Conservation (phyloP, 2,888 invertebrate species). For the Hirtodrosophila confusa region DNA sequence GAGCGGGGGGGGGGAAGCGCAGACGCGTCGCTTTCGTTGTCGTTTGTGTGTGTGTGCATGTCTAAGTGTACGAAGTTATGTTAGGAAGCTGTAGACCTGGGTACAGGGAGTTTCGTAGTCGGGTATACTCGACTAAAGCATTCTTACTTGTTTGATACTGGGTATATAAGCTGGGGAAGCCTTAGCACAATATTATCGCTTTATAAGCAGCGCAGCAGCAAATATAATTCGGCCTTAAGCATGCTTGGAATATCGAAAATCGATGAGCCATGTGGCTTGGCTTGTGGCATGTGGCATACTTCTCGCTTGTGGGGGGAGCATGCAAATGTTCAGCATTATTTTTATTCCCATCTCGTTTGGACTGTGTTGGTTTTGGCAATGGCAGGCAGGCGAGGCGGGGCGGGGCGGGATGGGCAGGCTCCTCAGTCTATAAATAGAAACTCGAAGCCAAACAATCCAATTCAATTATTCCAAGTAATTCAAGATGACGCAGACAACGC, state of each 20-base stretch:
- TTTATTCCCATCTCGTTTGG: conserved; percentile 17
- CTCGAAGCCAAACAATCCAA: conserved; percentile 64
- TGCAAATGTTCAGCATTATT: conserved; percentile 19
- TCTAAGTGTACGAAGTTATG: too few relatives aligned
- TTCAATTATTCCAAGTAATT: conserved; percentile 65
- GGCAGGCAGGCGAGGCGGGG: neutral
- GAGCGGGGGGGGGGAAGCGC: too few relatives aligned
- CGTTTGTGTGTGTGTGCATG: too few relatives aligned
- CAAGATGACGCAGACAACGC: conserved; percentile 18
- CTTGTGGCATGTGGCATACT: conserved; percentile 11
- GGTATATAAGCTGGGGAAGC: too few relatives aligned
- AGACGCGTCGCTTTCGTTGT: too few relatives aligned
- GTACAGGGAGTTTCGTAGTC: too few relatives aligned
- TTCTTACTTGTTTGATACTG: too few relatives aligned
- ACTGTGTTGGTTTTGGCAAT: conserved; percentile 18
- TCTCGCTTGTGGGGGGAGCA: neutral
- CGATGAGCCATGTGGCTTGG: conserved; percentile 44
- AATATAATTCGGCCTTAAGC: neutral
- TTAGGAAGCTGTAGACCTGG: too few relatives aligned
- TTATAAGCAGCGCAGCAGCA: too few relatives aligned
- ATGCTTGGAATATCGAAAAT: conserved; percentile 58
- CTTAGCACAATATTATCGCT: too few relatives aligned
- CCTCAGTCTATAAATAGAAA: conserved; percentile 22
- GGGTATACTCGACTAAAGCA: too few relatives aligned
- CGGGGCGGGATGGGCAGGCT: too few relatives aligned